These are phyloP conservation scores for Saxicola maurus DNA, from an alignment of 2,797 vertebrate genomes.

Conservation along the genomic window DNA sequence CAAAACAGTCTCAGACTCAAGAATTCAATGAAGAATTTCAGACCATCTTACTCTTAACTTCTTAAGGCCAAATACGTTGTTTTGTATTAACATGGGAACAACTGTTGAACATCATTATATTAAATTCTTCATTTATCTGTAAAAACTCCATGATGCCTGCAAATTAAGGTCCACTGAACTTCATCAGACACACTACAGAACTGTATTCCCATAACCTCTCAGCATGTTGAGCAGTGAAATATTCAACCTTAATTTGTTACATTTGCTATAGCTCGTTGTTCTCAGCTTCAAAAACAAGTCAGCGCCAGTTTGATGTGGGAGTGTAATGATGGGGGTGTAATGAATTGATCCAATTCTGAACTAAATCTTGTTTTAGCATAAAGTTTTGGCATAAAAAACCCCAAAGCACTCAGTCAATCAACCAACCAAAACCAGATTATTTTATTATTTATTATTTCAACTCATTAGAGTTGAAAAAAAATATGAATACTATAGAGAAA, in stretches of 20 bases:
- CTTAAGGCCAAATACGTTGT: background rate
- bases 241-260: constrained; percentile 14
- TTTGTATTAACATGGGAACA: background rate
- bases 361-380: background rate
- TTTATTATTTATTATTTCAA: no score
- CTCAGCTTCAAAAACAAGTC: constrained; percentile 29
- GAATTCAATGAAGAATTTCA: background rate
- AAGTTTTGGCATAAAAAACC: background rate
- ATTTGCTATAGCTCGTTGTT: constrained; percentile 1
- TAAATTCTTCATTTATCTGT: background rate
- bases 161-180: background rate
- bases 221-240: constrained; percentile 1
- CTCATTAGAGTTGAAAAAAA: background rate
- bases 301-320: background rate
- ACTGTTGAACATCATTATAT: background rate
- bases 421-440: background rate
- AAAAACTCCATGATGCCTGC: background rate
- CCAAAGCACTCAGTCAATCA: background rate
- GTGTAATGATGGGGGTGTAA: background rate
- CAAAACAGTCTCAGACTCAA: background rate
- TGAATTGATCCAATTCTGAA: constrained; percentile 23
- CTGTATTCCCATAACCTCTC: background rate
- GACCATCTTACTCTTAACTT: background rate
- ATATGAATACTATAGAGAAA: background rate
- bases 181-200: background rate